Evolutionary conservation across 2,113 vertebrate species (phyloP).

Genomic region (Sterrhoptilus dennistouni): DNA sequence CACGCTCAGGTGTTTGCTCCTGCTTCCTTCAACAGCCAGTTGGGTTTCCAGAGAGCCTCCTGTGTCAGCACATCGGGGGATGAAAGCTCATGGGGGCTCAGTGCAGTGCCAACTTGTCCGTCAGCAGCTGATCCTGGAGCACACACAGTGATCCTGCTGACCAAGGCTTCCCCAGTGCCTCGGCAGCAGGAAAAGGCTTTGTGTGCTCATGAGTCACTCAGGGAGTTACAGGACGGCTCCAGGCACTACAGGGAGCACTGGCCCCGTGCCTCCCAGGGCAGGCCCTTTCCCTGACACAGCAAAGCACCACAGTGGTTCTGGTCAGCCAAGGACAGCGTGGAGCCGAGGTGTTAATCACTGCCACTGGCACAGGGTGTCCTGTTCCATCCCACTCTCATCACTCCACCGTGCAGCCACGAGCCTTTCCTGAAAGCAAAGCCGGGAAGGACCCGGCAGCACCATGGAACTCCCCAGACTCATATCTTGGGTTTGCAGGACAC

Average conservation of each 20-base stretch:
- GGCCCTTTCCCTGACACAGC: neutral
- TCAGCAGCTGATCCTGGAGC: neutral
- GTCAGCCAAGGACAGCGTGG: fast-evolving
- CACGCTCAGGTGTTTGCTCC: fast-evolving
- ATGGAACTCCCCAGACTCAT: fast-evolving
- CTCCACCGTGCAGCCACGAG: fast-evolving
- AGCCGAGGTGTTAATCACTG: neutral
- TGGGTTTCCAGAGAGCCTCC: neutral
- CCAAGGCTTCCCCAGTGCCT: neutral
- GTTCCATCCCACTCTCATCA: neutral
- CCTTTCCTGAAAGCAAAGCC: neutral
- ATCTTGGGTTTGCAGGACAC: neutral
- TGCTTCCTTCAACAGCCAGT: neutral
- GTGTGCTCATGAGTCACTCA: neutral
- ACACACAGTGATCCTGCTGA: neutral
- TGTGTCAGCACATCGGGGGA: too few species aligned
- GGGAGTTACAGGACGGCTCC: neutral
- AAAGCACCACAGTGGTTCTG: fast-evolving
- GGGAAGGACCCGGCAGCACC: neutral
- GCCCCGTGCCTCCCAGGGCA: neutral
- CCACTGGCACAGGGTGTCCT: neutral
- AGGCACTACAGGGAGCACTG: neutral
- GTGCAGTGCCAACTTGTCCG: fast-evolving
- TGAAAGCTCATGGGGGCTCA: fast-evolving
- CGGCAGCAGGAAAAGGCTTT: neutral